Conservation (phyloP, 2,888 invertebrate species). For the Ferrisia virgata region DNA sequence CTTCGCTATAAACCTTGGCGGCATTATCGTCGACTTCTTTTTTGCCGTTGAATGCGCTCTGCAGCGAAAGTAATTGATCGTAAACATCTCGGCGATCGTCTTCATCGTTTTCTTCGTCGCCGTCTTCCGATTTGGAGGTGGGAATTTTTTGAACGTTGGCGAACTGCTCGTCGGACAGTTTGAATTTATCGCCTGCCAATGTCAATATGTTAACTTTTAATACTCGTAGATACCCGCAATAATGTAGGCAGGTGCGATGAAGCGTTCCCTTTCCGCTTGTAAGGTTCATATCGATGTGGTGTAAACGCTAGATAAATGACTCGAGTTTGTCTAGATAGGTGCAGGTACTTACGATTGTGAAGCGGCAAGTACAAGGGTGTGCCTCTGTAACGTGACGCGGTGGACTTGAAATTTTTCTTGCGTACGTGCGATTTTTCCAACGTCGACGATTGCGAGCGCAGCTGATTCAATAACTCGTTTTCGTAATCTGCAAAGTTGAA, state of each 20-base stretch:
- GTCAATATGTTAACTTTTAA: too few species aligned
- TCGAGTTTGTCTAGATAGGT: background rate
- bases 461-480: constrained; percentile 32
- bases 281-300: too few species aligned
- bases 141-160: background rate
- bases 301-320: background rate
- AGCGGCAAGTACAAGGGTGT: constrained; percentile 39
- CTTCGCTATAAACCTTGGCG: constrained; percentile 31
- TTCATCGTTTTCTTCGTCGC: background rate
- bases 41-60: background rate
- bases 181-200: constrained; percentile 24
- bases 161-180: background rate
- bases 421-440: background rate
- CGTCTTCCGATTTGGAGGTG: background rate
- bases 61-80: background rate
- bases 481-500: constrained; percentile 14
- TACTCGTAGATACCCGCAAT: too few species aligned
- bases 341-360: constrained; percentile 36
- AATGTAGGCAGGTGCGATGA: too few species aligned
- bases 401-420: constrained; percentile 34
- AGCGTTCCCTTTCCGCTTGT: too few species aligned
- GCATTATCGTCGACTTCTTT: background rate
- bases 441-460: constrained; percentile 10
- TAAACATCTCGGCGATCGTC: background rate
- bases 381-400: constrained; percentile 34